Percentiles rank a stretch among this genome's conserved stretches.
Conservation (phyloP, 2,797 vertebrate genomes). For the Lutjanus campechanus region DNA sequence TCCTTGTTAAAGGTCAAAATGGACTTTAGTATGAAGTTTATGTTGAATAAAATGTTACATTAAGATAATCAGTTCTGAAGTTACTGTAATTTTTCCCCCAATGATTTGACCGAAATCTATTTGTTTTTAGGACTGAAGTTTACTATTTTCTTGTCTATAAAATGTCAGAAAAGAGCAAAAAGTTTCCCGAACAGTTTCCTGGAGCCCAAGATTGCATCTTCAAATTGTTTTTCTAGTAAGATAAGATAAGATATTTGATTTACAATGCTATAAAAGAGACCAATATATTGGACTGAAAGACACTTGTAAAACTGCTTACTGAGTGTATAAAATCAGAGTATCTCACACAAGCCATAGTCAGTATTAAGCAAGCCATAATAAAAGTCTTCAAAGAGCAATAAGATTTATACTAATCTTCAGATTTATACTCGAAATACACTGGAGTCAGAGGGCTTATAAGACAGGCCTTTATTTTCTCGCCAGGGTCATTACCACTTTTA, state of each 20-base stretch:
- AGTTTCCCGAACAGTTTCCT: background rate
- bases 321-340: background rate
- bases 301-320: background rate
- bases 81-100: background rate
- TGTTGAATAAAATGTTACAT: background rate
- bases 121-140: background rate
- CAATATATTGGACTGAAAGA: background rate
- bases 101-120: background rate
- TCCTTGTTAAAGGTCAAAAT: background rate
- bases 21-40: background rate
- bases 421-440: background rate
- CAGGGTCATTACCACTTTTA: background rate
- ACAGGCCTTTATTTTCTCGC: background rate
- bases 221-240: background rate
- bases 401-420: background rate
- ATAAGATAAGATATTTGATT: background rate
- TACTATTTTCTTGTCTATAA: background rate
- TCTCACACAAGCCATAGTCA: background rate
- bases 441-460: background rate
- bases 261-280: background rate
- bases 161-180: background rate
- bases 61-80: background rate
- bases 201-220: background rate
- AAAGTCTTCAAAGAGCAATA: background rate
- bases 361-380: background rate